Evolutionary conservation across 2,797 vertebrate species (phyloP), one percentile per base, ranked within the genome.

Genomic region (Poecile montanus): DNA sequence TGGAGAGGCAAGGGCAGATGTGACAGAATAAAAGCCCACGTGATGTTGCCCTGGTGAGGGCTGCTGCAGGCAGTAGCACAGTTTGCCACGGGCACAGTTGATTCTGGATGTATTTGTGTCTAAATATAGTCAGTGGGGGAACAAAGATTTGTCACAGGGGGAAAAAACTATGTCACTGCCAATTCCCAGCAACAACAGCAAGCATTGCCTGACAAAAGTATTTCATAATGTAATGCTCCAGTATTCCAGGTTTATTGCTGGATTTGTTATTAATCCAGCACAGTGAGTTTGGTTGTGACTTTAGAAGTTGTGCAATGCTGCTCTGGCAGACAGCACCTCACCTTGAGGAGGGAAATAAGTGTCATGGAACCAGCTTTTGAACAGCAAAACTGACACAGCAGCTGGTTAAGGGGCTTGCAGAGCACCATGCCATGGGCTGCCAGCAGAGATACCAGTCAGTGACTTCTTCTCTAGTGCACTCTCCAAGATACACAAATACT

Each of bases 181-280:
- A 82, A 73, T 38, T 85, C 54, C 50, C 79, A 80, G 79, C 8
- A 9, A 54, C 29, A 36, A 56, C 47, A 34, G 16, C 8, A 29
- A 66, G 40, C 62, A 40, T 0, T 4, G 62, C 74, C 62, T 10
- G 4, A 36, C 23, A n/a, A 63, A 93, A 74, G 89, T 40, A 40
- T 40, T 40, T 40, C 38, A 40, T 40, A 40, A 40, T 40, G 57
- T 34, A 62, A 18, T 1, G 58, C n/a, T 68, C 38, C 2, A 11
- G 9, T 47, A 23, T 78, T 60, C 44, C 58, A 89, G 23, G 20
- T 61, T 67, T 67, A 80, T 17, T 53, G 61, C 45, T 72, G 60
- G 72, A 44, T 93, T 94, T 73, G 60, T 67, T 79, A 82, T 60
- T 82, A 83, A 90, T 61, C 48, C 60, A 81, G 73, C 17, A 42